Base-by-base conservation (phyloP, 2,888 invertebrate species). In the Hypomecis punctinalis region DNA sequence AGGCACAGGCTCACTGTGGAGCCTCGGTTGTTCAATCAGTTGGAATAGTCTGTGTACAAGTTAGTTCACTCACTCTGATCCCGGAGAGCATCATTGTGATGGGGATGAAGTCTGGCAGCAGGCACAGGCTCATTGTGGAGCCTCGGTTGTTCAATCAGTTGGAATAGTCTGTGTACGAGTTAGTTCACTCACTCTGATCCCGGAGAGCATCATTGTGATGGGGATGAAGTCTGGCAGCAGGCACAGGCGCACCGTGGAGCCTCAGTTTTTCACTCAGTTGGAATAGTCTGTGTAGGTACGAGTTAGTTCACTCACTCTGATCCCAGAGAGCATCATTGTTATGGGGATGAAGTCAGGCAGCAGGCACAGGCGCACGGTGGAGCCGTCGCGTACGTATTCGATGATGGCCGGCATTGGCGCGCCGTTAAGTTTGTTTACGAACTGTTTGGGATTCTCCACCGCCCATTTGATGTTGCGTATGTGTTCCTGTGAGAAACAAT, bases 381-480 rank as follows among this genome's bases (percentile, higher is more conserved):
- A 98, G 0, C 99, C 99, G 90, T 99, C 99, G 62, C 99, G 95
- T 0, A 99, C 99, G 93, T 99, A 98, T 85, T 99, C 99, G 76
- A 99, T 97, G 63, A 99, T 95, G 51, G 99, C 99, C 87, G 96
- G 97, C 5, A 99, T 93, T 0, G 98, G 98, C 82, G 98, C 97
- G 43, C 96, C 96, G 68, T 96, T 96, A 71, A 95, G 95, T 79
- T 97, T 96, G 78, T 98, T 98, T 5, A 99, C 97, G 74, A 85
- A 90, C 96, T 82, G 78, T 71, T 91, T 91, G 0, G 91, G 86
- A 68, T 97, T 97, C 10, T 99, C 99, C 48, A 98, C 94, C 3
- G 94, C 94, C 98, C 98, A 98, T 83, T 96, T 97, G 71, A 99
- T 96, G 72, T 97, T 95, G 35, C 99, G 95, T 0, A 98, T 93